These are phyloP conservation scores for Schizotus pectinicornis DNA, from an alignment of 2,888 invertebrate species.

Conservation along the genomic window DNA sequence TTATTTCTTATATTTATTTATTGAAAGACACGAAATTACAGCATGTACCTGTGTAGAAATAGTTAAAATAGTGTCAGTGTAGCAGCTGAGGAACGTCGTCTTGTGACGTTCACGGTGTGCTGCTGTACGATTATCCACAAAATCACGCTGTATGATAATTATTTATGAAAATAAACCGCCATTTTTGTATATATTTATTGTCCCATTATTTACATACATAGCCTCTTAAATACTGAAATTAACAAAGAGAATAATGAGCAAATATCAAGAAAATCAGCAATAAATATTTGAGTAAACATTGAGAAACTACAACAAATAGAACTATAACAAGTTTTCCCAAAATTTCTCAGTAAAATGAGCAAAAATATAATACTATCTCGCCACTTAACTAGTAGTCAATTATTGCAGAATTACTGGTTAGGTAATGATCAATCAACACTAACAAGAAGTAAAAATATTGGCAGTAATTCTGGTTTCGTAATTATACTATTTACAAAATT, in stretches of 20 bases:
- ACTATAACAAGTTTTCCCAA: slow-evolving; percentile 1
- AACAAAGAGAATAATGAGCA: slow-evolving; percentile 31
- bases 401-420: slow-evolving; percentile 20
- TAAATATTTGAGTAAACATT: slow-evolving; percentile 15
- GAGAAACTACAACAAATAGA: slow-evolving; percentile 14
- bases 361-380: too few species aligned
- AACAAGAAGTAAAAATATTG: slow-evolving; percentile 18
- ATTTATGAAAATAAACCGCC: slow-evolving; percentile 20
- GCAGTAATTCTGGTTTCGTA: slow-evolving; percentile 30
- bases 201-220: slow-evolving; percentile 41
- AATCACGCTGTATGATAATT: slow-evolving; percentile 20
- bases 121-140: neutral
- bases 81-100: neutral
- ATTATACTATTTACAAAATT: slow-evolving; percentile 15
- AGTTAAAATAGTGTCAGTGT: slow-evolving; percentile 20
- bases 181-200: slow-evolving; percentile 31
- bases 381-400: neutral
- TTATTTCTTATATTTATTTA: slow-evolving; percentile 36
- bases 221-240: slow-evolving; percentile 35
- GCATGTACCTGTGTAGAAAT: slow-evolving; percentile 45
- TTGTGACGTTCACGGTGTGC: neutral
- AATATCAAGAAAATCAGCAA: slow-evolving; percentile 18
- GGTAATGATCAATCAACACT: neutral
- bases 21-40: slow-evolving; percentile 27
- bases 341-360: slow-evolving; percentile 12